Base-by-base conservation (phyloP, 2,113 vertebrate genomes). In the Amphiprion percula region DNA sequence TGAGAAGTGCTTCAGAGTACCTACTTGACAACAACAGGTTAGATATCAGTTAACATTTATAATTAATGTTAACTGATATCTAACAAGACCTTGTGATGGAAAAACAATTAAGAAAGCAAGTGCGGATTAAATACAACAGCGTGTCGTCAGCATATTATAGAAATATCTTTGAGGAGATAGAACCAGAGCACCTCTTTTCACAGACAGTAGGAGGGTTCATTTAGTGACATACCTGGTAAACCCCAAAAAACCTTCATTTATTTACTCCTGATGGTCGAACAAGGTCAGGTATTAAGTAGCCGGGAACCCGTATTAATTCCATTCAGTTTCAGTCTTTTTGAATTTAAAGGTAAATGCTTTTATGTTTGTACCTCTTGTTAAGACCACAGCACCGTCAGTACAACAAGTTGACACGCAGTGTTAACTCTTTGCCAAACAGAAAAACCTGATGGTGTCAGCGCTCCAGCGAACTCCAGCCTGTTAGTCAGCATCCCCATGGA, bases 401-500 rank as follows among this genome's bases (percentile, higher is more conserved):
- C 41, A 62, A 15, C 11, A 60, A 66, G 65, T 55, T 41, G 3
- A 30, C 24, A 50, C 50, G 55, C 28, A 11, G 6, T 82, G 55
- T 81, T 83, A 58, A 65, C 69, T 80, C 33, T 59, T 64, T 64
- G 49, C 15, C 64, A 67, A 86, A 62, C 7, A 54, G 30, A 56
- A 68, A 37, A 78, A 70, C 24, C 56, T 21, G 75, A 76, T 68
- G 77, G 74, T 71, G 80, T 74, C 62, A 61, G 53, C 60, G 49
- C 60, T 47, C 71, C 68, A 17, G 66, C 77, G 62, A 80, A 82
- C 79, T 70, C 64, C 71, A 66, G 68, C 52, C 56, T 59, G 70
- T 77, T 79, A 84, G 82, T 89, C 71, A 82, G 79, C 24, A 0
- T 53, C 23, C 4, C 64, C 75, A 65, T 72, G 77, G 68, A 88